Base-by-base conservation (phyloP, 2,113 vertebrate species). In the Formicarius rufipectus region DNA sequence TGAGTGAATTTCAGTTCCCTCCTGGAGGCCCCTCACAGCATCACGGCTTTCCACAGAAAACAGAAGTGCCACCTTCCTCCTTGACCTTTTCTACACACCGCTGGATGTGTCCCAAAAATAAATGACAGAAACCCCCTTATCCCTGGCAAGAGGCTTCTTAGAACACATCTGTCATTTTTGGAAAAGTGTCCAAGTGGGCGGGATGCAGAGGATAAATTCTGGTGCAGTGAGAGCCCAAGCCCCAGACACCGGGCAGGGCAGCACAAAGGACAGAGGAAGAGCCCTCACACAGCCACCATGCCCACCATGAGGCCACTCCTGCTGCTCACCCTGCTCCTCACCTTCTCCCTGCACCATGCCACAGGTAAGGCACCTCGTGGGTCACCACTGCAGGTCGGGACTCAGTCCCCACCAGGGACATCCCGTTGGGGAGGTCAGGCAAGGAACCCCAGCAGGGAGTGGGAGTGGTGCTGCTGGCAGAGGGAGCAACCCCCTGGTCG, bases 31-130 rank as follows among this genome's bases (percentile, higher is more conserved):
- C 27, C 66, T 58, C 3, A 0, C 23, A 33, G 30, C 6, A 13
- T 84, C 7, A 3, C 0, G 1, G 37, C 44, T 60, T 77, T 91
- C 73, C 0, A 2, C 7, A 56, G 55, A 95, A 96, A 63, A 81
- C 64, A 89, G 94, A 96, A 96, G 75, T 67, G 33, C 39, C 28
- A 35, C 12, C 9, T 25, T 1, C 1, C 44, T 40, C 63, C 44
- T 40, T 0, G 0, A 9, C 15, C 49, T 42, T 45, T 75, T 27
- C 19, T 9, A 33, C 15, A 1, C 5, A 0, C 12, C 0, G 0
- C 50, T 44, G 33, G 25, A 31, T 0, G 2, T 2, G 1, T 2
- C 15, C 14, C 22, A 39, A 59, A 10, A 75, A 59, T 25, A 71
- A 63, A 12, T 0, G 0, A 6, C 27, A 64, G n/a, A 88, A 96